phyloP scores from a whole-genome alignment of 2,888 invertebrate species.

The Eutolmus rufibarbis region DNA sequence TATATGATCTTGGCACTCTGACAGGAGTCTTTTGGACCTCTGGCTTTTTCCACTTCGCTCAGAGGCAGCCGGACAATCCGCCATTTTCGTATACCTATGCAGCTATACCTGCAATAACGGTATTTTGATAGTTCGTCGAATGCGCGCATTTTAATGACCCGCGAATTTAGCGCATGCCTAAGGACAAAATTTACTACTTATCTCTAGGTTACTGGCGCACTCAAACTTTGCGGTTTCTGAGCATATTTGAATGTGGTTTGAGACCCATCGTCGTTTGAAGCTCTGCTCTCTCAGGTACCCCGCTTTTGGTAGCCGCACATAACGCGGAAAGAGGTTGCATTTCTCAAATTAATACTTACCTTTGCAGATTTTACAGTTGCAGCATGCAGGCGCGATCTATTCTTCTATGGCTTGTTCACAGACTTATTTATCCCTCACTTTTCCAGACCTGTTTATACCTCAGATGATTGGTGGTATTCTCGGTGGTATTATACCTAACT shows the following conservation, averaged over 20 bases:
- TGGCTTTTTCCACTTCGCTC: background rate
- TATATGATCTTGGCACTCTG: background rate
- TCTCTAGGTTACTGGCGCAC: conserved; percentile 25
- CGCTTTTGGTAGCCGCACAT: background rate
- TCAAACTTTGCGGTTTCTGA: background rate
- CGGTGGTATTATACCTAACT: background rate
- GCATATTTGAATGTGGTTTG: background rate
- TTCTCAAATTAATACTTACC: background rate
- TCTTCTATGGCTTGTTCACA: background rate
- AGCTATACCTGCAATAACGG: background rate
- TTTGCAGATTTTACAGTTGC: conserved; percentile 23
- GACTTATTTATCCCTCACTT: conserved; percentile 1
- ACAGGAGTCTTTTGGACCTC: background rate
- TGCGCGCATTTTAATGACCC: conserved; percentile 4
- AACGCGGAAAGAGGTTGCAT: background rate
- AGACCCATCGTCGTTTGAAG: background rate
- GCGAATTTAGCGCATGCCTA: background rate
- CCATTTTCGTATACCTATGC: background rate
- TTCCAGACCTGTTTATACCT: conserved; percentile 22
- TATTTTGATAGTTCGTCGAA: background rate
- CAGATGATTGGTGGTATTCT: conserved; percentile 25
- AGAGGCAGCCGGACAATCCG: background rate
- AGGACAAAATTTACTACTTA: conserved; percentile 6
- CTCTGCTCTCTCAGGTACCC: background rate
- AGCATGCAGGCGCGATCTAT: background rate